A percentile compares a stretch with the other conserved stretches of the same genome.
Evolutionary conservation across 2,113 vertebrate genomes (phyloP).

Genomic region (Megaceryle torquata): DNA sequence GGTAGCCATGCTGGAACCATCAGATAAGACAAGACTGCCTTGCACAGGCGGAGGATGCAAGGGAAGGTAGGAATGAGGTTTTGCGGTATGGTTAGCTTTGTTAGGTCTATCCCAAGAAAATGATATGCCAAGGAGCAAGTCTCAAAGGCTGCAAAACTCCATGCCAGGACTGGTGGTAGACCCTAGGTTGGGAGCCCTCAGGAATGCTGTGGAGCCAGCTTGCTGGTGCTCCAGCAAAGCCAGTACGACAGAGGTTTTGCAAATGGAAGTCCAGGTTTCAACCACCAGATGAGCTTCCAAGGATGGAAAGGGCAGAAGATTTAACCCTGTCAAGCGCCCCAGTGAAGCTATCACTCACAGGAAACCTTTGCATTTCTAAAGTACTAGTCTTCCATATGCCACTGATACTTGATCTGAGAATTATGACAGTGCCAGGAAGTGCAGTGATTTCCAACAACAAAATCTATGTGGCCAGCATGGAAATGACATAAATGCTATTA

Average conservation of each 20-base stretch:
- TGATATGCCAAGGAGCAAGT: not conserved
- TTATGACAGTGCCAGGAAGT: not conserved
- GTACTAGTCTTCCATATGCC: not conserved
- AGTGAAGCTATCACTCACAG: not conserved
- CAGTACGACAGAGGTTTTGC: not conserved
- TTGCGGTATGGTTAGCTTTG: not conserved
- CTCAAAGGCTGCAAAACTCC: not conserved
- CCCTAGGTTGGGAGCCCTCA: too few relatives aligned
- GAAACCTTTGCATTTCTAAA: not conserved
- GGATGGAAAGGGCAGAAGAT: not conserved
- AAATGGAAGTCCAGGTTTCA: not conserved
- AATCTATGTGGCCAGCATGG: rapidly evolving
- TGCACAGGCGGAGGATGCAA: not conserved
- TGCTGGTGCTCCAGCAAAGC: not conserved
- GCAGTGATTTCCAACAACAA: not conserved
- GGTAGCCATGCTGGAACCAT: not conserved
- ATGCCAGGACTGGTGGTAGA: too few relatives aligned
- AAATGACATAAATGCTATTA: not conserved
- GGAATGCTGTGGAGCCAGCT: not conserved
- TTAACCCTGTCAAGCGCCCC: not conserved
- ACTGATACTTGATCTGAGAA: not conserved
- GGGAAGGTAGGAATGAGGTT: not conserved
- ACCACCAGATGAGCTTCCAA: not conserved
- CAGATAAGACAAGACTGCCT: not conserved
- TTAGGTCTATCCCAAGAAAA: not conserved